Conservation (phyloP, 2,113 vertebrate genomes). For the Microtus richardsoni region DNA sequence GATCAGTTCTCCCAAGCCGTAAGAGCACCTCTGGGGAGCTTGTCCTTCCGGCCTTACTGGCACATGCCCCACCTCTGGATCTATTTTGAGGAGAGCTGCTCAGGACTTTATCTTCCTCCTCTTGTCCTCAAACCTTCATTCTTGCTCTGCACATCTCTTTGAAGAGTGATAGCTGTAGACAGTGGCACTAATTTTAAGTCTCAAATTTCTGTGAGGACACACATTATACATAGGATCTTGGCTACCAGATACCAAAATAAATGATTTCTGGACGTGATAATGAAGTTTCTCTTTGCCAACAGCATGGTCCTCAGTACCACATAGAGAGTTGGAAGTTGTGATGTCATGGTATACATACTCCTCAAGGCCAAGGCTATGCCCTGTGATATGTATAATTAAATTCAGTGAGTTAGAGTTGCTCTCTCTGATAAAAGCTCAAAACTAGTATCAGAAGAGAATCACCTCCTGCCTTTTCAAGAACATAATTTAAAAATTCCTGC, state of each 20-base stretch:
- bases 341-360: background rate
- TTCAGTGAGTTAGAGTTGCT: background rate
- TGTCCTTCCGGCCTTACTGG: background rate
- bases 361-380: background rate
- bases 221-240: background rate
- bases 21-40: background rate
- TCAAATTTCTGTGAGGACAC: background rate
- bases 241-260: background rate
- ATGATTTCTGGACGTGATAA: background rate
- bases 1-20: background rate
- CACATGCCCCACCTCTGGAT: background rate
- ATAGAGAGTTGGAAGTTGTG: background rate
- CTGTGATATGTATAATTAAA: background rate
- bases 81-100: background rate
- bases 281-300: background rate
- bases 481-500: background rate
- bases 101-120: background rate
- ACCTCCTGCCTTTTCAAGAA: background rate
- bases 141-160: background rate
- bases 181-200: background rate
- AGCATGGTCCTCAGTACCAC: background rate
- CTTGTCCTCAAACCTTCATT: background rate
- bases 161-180: fast-evolving
- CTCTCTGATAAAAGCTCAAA: background rate
- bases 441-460: background rate